These are phyloP conservation scores for Euphydryas editha DNA, from an alignment of 2,888 invertebrate genomes.

Conservation along the genomic window DNA sequence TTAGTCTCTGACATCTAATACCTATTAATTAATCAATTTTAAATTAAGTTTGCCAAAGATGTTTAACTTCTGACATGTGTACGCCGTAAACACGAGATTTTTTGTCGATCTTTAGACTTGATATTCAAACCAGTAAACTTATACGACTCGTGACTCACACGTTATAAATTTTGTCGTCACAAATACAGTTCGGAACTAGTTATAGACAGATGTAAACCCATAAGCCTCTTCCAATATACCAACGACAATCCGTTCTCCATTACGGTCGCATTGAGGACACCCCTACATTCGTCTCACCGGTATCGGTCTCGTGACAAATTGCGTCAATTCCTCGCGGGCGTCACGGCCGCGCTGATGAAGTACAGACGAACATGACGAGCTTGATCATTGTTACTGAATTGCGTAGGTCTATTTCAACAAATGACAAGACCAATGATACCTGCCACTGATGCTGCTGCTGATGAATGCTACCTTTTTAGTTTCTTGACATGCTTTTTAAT, in stretches of 20 bases:
- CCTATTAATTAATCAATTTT: no score
- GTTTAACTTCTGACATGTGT: no score
- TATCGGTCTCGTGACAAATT: slow-evolving; percentile 17
- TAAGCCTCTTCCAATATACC: neutral
- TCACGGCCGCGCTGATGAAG: neutral
- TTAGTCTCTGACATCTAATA: no score
- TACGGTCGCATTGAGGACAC: neutral
- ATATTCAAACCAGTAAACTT: no score
- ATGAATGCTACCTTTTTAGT: no score
- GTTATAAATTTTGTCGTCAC: neutral
- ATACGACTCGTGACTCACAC: no score
- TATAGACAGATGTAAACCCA: slow-evolving; percentile 7
- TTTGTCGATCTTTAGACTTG: no score
- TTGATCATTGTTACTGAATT: neutral
- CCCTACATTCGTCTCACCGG: neutral
- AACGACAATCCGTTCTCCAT: slow-evolving; percentile 3
- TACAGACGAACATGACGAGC: neutral
- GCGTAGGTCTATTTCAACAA: neutral
- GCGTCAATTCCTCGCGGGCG: slow-evolving; percentile 7
- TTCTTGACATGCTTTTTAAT: no score
- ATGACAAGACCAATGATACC: neutral
- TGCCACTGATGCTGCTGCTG: no score
- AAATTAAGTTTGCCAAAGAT: no score
- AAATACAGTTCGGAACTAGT: neutral
- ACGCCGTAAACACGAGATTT: no score